Percentiles rank a stretch among this genome's conserved stretches.
Conservation (phyloP, 1,140 invertebrate genomes). For the Augochlora pura region DNA sequence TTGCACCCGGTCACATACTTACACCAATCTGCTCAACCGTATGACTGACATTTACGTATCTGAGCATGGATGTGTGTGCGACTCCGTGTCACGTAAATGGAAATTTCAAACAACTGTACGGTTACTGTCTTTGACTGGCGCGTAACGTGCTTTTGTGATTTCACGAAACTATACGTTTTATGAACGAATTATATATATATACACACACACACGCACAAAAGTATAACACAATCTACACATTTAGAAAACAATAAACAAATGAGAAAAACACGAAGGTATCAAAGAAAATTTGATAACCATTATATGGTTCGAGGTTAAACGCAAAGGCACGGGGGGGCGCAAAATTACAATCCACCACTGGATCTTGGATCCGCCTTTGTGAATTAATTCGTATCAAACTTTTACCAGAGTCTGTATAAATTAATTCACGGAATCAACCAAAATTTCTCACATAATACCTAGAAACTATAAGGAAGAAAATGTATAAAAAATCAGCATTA, state of each 20-base stretch:
- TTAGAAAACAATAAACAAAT: neutral
- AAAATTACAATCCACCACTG: slow-evolving; percentile 5
- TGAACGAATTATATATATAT: neutral
- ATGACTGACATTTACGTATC: slow-evolving; percentile 62
- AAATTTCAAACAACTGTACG: slow-evolving; percentile 31
- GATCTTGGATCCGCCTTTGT: slow-evolving; percentile 17
- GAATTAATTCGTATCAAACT: slow-evolving; percentile 16
- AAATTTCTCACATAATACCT: neutral
- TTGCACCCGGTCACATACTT: slow-evolving; percentile 58
- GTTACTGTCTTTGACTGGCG: neutral
- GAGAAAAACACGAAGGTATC: neutral
- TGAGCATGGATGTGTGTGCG: slow-evolving; percentile 27
- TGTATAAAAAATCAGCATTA: neutral
- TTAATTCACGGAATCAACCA: neutral
- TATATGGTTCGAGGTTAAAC: slow-evolving; percentile 23
- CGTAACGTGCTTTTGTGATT: slow-evolving; percentile 26
- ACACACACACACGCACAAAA: too few relatives aligned
- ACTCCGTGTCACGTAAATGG: slow-evolving; percentile 38
- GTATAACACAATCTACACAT: neutral
- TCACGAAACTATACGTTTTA: neutral
- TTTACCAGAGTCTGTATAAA: slow-evolving; percentile 16
- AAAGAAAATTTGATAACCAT: slow-evolving; percentile 1
- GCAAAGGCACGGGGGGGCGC: neutral
- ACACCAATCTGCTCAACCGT: slow-evolving; percentile 33
- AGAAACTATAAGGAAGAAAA: neutral